Percentiles rank a stretch among this genome's conserved stretches.
Conservation (phyloP, 92 coral and sea anemone genomes). For the Meandrina meandrites region DNA sequence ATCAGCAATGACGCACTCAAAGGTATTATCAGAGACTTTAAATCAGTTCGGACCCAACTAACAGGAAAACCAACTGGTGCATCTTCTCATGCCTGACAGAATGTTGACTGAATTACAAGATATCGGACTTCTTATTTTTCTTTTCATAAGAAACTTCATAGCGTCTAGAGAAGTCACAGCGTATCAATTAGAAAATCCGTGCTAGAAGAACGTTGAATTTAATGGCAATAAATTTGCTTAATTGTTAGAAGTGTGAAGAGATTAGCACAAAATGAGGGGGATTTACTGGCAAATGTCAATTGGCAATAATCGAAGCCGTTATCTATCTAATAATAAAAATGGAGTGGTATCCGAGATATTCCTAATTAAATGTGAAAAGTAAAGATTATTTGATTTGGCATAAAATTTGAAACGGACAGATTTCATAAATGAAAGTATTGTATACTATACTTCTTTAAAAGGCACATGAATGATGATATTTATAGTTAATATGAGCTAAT, state of each 20-base stretch:
- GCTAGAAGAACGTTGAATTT: neutral
- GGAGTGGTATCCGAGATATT: neutral
- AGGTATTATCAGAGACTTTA: neutral
- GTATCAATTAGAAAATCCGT: neutral
- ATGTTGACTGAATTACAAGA: too few species aligned
- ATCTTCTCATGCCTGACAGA: neutral
- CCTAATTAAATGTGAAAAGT: too few species aligned
- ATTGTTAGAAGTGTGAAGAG: neutral
- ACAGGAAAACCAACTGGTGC: too few species aligned
- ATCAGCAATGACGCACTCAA: neutral
- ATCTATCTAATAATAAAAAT: neutral
- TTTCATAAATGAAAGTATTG: too few species aligned
- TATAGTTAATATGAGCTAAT: too few species aligned
- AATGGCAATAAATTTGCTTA: neutral
- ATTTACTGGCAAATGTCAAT: neutral
- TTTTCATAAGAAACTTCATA: neutral
- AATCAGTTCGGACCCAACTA: neutral
- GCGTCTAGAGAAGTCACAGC: neutral
- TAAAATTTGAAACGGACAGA: too few species aligned
- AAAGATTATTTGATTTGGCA: too few species aligned
- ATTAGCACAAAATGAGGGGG: neutral
- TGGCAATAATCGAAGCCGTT: neutral
- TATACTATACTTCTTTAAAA: too few species aligned
- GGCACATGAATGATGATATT: too few species aligned
- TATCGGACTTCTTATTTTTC: neutral